Conservation (phyloP, 2,888 invertebrate genomes). For the Aelia acuminata region DNA sequence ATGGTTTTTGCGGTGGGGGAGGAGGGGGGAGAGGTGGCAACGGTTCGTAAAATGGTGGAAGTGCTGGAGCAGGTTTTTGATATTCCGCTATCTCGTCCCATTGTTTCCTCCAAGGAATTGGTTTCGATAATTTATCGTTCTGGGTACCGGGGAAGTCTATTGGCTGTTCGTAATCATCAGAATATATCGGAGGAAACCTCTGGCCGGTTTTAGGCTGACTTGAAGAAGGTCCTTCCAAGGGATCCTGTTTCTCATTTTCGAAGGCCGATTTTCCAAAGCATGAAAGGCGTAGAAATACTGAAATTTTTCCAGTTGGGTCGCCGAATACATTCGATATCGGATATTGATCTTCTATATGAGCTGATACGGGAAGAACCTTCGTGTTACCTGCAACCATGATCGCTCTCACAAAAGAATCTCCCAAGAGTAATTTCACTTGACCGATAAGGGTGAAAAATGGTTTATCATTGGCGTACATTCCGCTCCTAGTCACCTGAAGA, state of each 20-base stretch:
- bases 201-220: not conserved
- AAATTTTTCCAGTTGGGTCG: constrained; percentile 57
- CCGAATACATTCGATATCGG: constrained; percentile 61
- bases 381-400: constrained; percentile 59
- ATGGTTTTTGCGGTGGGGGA: constrained; percentile 14
- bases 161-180: not conserved
- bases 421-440: constrained; percentile 56
- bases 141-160: not conserved
- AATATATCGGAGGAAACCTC: constrained; percentile 1
- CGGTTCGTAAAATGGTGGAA: constrained; percentile 47
- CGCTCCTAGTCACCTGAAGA: constrained; percentile 58
- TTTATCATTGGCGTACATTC: constrained; percentile 21
- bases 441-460: constrained; percentile 59
- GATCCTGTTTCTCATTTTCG: not conserved
- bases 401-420: constrained; percentile 61
- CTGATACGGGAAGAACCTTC: constrained; percentile 60
- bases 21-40: constrained; percentile 29
- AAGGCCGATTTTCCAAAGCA: constrained; percentile 61
- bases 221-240: not conserved
- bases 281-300: constrained; percentile 58
- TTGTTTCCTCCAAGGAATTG: constrained; percentile 46
- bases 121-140: not conserved
- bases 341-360: constrained; percentile 58
- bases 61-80: constrained; percentile 4
- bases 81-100: constrained; percentile 6